Evolutionary conservation across 64 coral and sea anemone species (phyloP).

Genomic region (Dendronephthya gigantea): DNA sequence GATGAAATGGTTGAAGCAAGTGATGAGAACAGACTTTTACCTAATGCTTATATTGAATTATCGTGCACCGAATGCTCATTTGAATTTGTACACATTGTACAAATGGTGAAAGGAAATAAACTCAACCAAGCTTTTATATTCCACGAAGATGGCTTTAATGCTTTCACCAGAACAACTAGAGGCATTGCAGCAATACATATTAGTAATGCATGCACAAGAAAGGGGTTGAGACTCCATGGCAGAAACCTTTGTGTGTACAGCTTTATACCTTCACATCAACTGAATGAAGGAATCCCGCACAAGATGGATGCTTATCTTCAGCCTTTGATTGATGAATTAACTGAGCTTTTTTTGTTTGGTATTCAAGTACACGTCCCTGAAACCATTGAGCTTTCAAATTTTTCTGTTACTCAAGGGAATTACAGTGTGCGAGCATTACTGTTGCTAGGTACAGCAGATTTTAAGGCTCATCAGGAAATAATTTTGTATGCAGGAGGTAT

Average conservation of each 20-base stretch:
- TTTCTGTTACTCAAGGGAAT: background rate
- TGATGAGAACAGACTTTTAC: background rate
- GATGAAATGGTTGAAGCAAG: conserved; percentile 24
- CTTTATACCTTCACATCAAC: conserved; percentile 40
- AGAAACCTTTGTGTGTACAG: conserved; percentile 43
- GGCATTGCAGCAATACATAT: conserved; percentile 50
- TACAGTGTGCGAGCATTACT: conserved; percentile 32
- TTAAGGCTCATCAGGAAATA: conserved; percentile 47
- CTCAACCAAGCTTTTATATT: conserved; percentile 61
- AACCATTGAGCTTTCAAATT: conserved; percentile 18
- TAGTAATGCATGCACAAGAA: conserved; percentile 43
- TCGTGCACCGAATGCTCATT: conserved; percentile 36
- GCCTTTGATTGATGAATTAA: conserved; percentile 45
- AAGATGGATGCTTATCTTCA: conserved; percentile 40
- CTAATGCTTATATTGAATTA: background rate
- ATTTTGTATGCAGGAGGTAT: conserved; percentile 48
- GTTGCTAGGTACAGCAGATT: conserved; percentile 46
- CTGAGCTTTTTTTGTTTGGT: conserved; percentile 32
- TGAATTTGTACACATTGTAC: conserved; percentile 30
- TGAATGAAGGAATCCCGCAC: conserved; percentile 42
- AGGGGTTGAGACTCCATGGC: conserved; percentile 28
- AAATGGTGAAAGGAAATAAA: conserved; percentile 30
- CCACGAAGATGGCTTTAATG: conserved; percentile 70
- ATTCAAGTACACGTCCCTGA: background rate
- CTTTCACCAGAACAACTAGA: conserved; percentile 43